These are phyloP conservation scores for Umimayanthus kanabou DNA, from an alignment of 92 coral and sea anemone genomes.

Conservation along the genomic window DNA sequence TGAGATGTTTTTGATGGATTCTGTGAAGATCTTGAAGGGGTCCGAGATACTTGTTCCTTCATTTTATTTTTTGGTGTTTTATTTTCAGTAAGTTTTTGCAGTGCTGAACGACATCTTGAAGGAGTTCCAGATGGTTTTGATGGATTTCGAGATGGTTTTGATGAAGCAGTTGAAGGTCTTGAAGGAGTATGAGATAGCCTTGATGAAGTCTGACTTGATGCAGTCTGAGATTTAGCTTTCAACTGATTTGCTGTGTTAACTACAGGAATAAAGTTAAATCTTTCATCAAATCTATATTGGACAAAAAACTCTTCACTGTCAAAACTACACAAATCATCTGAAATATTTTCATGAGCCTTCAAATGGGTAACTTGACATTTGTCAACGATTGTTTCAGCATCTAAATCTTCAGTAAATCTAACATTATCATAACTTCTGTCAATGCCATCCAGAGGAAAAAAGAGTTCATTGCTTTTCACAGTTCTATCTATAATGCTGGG, in stretches of 20 bases:
- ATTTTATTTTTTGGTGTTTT: neutral
- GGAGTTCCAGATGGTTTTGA: slow-evolving; percentile 4
- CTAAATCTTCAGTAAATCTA: slow-evolving; percentile 54
- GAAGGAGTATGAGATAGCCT: neutral
- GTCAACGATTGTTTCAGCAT: slow-evolving; percentile 74
- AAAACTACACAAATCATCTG: slow-evolving; percentile 16
- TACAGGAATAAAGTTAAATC: slow-evolving; percentile 57
- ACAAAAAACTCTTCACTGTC: slow-evolving; percentile 54
- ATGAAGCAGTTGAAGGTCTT: neutral
- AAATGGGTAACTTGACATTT: slow-evolving; percentile 61
- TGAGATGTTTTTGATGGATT: neutral
- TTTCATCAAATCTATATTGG: slow-evolving; percentile 72
- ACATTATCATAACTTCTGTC: slow-evolving; percentile 33
- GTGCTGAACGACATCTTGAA: neutral
- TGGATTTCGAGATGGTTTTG: neutral
- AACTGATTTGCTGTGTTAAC: slow-evolving; percentile 10
- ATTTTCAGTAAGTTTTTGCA: neutral
- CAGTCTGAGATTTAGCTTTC: neutral
- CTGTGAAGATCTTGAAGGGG: neutral
- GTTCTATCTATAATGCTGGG: slow-evolving; percentile 35
- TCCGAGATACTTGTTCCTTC: neutral
- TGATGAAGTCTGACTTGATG: neutral
- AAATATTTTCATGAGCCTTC: slow-evolving; percentile 34
- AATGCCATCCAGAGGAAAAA: slow-evolving; percentile 56
- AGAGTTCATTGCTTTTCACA: slow-evolving; percentile 57